These are phyloP conservation scores for Porites lutea DNA, from an alignment of 64 coral and sea anemone species.

Conservation along the genomic window DNA sequence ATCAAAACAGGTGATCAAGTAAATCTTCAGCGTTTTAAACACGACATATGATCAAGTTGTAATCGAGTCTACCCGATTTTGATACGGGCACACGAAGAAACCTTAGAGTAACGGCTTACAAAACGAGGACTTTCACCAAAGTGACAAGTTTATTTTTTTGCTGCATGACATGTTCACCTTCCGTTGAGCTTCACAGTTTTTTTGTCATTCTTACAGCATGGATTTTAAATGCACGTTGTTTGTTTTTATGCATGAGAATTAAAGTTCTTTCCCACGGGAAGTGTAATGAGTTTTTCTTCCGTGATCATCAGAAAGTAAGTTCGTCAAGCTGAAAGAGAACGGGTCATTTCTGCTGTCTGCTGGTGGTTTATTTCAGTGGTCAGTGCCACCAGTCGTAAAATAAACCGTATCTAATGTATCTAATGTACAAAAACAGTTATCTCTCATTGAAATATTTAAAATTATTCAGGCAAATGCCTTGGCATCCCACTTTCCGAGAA, in stretches of 20 bases:
- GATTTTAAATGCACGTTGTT: not conserved
- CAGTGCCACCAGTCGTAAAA: no score
- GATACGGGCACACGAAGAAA: no score
- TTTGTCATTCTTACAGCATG: not conserved
- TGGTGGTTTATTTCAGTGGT: conserved; percentile 22
- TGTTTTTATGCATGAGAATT: not conserved
- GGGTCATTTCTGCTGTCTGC: not conserved
- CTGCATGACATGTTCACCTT: not conserved
- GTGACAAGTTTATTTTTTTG: not conserved
- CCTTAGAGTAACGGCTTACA: no score
- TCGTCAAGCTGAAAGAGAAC: not conserved
- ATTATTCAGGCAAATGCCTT: no score
- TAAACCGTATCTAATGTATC: no score
- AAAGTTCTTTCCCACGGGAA: conserved; percentile 46
- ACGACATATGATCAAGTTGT: no score
- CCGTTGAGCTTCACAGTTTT: not conserved
- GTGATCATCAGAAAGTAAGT: not conserved
- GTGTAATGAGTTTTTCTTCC: not conserved
- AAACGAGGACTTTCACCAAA: not conserved
- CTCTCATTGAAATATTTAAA: no score
- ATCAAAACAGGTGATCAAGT: no score
- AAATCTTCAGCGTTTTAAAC: no score
- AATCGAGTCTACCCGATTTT: no score
- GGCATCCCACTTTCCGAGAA: no score
- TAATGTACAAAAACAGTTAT: no score